Base-by-base conservation (phyloP, 2,888 invertebrate genomes). In the Drosophila gaucha region DNA sequence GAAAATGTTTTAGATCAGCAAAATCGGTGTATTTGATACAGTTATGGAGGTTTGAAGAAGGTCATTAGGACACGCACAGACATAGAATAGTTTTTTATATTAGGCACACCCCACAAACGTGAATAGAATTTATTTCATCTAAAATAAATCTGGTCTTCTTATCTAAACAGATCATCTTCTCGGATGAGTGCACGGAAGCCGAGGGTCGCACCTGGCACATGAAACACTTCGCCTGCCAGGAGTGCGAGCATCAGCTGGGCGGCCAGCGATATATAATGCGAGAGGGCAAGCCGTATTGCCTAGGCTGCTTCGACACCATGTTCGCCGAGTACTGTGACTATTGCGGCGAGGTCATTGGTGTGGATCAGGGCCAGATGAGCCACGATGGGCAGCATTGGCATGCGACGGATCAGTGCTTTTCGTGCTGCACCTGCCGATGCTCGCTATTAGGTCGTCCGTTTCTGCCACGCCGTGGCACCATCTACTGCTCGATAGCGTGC, bases 201-300 rank as follows among this genome's bases (percentile, higher is more conserved):
- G 99, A 99, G 90, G 99, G 99, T 0, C 94, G 97, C 69, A 98
- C 98, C 24, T 99, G 99, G 99, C 99, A 99, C 92, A 98, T 99
- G 97, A 96, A 97, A 86, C 99, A 99, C 92, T 99, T 99, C 91
- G 97, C 97, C 18, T 99, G 99, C 91, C 96, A 97, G 67, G 98
- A 98, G 91, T 99, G 99, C 93, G 96, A 97, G 89, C 94, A 95
- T 51, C 96, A 97, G 93, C 94, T 99, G 58, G 99, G 99, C n/a
- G 99, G 99, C 0, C 97, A 98, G 92, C 94, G 98, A 0, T 99
- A 99, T 93, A 98, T 99, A 89, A 98, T 99, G 98, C 93, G 97
- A 20, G 97, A 98, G 77, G 96, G 97, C n/a, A 94, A 97, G 52
- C 98, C 98, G 8, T 99, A 97, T 92, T 99, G 98, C 92, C 94